Conservation (phyloP, 2,888 invertebrate species). For the Troides helena region DNA sequence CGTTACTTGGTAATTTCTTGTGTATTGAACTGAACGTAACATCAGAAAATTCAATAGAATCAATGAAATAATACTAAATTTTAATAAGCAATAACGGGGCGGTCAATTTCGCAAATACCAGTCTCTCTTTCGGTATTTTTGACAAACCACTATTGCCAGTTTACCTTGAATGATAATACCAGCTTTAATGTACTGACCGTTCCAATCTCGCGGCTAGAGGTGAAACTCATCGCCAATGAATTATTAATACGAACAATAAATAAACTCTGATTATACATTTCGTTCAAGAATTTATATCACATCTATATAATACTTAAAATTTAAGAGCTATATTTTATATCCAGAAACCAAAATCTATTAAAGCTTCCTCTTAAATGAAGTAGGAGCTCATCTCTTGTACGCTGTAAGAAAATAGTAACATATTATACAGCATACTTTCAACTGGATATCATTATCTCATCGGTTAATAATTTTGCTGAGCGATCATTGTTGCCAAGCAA, state of each 20-base stretch:
- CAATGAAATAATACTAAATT: conserved; percentile 1
- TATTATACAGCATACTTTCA: background rate
- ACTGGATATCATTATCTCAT: background rate
- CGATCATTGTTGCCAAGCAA: background rate
- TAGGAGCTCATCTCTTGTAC: background rate
- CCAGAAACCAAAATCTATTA: background rate
- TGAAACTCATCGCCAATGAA: conserved; percentile 22
- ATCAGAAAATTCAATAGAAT: background rate
- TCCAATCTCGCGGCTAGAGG: conserved; percentile 15
- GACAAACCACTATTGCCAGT: conserved; percentile 15
- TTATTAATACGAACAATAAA: background rate
- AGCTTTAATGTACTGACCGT: conserved; percentile 15
- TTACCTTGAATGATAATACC: conserved; percentile 27
- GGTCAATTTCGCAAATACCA: conserved; percentile 16
- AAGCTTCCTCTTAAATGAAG: background rate
- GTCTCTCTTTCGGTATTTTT: conserved; percentile 17
- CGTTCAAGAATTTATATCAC: background rate
- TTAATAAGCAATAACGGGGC: conserved; percentile 3
- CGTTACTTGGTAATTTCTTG: too few species aligned
- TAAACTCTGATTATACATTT: background rate
- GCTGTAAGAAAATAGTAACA: background rate
- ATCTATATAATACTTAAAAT: background rate
- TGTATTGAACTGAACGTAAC: background rate
- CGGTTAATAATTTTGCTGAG: too few species aligned
- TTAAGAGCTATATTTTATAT: background rate